Base-by-base conservation (phyloP, 2,888 invertebrate genomes). In the Lasioglossum calceatum region DNA sequence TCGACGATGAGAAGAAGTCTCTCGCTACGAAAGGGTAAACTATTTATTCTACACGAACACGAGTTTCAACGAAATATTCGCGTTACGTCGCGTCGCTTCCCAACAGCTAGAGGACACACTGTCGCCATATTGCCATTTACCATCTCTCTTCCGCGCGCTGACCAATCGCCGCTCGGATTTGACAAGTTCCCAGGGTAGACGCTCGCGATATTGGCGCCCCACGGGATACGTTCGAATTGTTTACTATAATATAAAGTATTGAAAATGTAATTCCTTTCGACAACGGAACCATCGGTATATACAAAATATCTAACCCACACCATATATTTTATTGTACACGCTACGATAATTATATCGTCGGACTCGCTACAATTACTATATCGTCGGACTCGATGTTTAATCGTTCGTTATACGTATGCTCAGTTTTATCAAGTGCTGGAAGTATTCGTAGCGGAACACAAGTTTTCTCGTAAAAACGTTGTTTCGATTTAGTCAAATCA, bases 11-110 rank as follows among this genome's bases (percentile, higher is more conserved):
- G 70, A 88, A 88, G 58, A 79, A 91, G 54, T 94, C 95, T 50
- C 91, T 95, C 78, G 90, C 92, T 64, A 82, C 90, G 23, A 94
- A 92, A 79, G 95, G 96, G 95, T 95, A 87, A 95, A 93, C 89
- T 50, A 73, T 80, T 85, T 73, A 14, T n/a, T 78, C n/a, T 58
- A 27, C 32, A 74, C 42, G 61, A 16, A 23, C 4, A 73, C 77
- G 64, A 79, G 42, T 77, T 73, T 10, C 19, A 79, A 54, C 85
- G 61, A 76, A 84, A 77, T 84, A 84, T 84, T 85, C 82, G 74
- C 81, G 79, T 85, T 85, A 70, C 84, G 73, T 85, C 73, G 92
- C 92, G 90, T 88, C 87, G 90, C 85, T 92, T 91, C 81, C 85
- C 86, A 88, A 89, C 92, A 90, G 89, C 87, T 91, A 88, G 91